phyloP scores from a whole-genome alignment of 2,888 invertebrate species.

The Philaethria dido region DNA sequence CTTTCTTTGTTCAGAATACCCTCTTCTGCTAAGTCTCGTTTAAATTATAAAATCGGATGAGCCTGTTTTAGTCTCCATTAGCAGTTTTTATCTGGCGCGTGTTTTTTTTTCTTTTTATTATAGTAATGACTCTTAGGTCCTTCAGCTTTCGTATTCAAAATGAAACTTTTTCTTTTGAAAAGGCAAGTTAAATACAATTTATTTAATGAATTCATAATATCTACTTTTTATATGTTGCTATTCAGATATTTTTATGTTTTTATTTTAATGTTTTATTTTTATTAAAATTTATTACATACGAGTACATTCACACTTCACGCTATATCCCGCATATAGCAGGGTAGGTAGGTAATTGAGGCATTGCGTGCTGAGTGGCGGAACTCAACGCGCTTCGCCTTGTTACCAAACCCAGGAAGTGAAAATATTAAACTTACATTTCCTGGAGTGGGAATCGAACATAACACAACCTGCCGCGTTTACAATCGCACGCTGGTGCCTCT shows the following conservation, averaged over 20 bases:
- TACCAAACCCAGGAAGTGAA: no score
- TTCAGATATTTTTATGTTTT: neutral
- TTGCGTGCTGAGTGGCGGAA: no score
- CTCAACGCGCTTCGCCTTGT: no score
- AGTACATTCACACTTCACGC: no score
- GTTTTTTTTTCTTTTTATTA: conserved; percentile 9
- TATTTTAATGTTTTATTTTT: no score
- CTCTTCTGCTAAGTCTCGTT: conserved; percentile 6
- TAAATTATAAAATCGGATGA: conserved; percentile 21
- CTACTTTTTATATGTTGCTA: neutral
- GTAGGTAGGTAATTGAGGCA: no score
- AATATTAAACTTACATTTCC: no score
- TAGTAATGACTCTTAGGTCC: neutral
- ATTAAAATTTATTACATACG: no score
- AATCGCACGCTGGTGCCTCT: no score
- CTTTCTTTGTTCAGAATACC: conserved; percentile 5
- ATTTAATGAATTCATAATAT: neutral
- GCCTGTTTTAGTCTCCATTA: conserved; percentile 18
- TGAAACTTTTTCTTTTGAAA: neutral
- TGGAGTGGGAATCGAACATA: no score
- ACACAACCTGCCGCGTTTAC: no score
- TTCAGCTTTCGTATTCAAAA: conserved; percentile 13
- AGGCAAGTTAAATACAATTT: neutral
- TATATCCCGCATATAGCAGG: no score
- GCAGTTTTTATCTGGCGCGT: conserved; percentile 1